phyloP scores from a whole-genome alignment of 1,140 invertebrate species.

The Oedothorax gibbosus region DNA sequence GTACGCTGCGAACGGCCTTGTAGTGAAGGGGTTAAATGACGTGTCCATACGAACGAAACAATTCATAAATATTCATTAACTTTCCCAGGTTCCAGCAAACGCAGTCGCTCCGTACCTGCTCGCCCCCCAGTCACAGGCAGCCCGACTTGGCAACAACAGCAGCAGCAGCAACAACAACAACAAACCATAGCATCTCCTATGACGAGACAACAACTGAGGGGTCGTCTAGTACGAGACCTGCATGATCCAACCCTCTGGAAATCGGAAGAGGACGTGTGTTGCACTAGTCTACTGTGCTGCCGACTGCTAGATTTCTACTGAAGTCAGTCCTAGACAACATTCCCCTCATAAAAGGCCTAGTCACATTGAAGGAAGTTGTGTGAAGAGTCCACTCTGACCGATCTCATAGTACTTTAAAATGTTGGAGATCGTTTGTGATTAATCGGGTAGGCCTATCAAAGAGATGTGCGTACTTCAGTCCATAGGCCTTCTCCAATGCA shows the following conservation, averaged over 20 bases:
- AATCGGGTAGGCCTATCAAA: too few species aligned
- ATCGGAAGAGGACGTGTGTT: conserved; percentile 56
- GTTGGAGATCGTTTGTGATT: too few species aligned
- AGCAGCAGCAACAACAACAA: conserved; percentile 29
- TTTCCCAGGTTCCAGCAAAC: conserved; percentile 51
- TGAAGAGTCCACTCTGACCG: too few species aligned
- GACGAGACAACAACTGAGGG: conserved; percentile 18
- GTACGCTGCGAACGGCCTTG: too few species aligned
- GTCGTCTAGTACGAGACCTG: conserved; percentile 35
- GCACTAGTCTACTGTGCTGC: conserved; percentile 55
- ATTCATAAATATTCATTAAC: background rate
- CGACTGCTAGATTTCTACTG: conserved; percentile 54
- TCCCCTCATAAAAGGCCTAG: too few species aligned
- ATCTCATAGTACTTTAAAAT: too few species aligned
- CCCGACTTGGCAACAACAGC: conserved; percentile 18
- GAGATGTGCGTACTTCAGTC: too few species aligned
- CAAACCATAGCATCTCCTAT: conserved; percentile 11
- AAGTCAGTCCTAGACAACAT: background rate
- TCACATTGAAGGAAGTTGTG: too few species aligned
- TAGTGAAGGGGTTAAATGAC: too few species aligned
- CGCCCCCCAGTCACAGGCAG: conserved; percentile 37
- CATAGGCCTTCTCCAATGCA: too few species aligned
- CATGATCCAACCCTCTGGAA: conserved; percentile 51
- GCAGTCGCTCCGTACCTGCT: conserved; percentile 55
- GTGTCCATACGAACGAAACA: background rate